Evolutionary conservation across 2,888 invertebrate genomes (phyloP), one percentile per base, ranked within the genome.

Genomic region (Odontocerum albicorne): DNA sequence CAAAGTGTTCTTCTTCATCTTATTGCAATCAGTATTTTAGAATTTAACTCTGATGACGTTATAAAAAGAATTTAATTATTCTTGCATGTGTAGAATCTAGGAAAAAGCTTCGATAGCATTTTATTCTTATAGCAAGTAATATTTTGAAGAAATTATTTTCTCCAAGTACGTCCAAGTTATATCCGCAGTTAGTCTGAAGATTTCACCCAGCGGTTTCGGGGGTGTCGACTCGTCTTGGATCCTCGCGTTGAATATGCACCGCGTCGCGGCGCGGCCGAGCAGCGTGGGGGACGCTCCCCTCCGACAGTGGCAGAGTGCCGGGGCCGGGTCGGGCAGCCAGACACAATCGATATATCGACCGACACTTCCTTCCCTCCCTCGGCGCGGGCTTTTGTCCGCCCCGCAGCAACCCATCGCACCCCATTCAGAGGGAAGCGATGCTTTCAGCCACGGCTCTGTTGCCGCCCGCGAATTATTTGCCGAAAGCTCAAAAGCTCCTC

Each of bases 341-440:
- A 60, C 60, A 55, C 54, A 58, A 59, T 59, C 63, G 62, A 63
- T 57, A 61, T 63, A 63, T 63, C 63, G 63, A 63, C 74, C 74
- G 71, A 66, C 69, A 73, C 69, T 72, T 66, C 67, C 72, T 74
- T 71, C 67, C 75, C 74, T 71, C 67, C 69, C 57, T 36, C 49
- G 22, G 32, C 42, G 22, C 58, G 49, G 55, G 47, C 49, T 38
- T 56, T 42, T 59, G 43, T 56, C 44, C 51, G 46, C 57, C 53
- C 53, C 53, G 49, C 56, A 38, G 40, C 39, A 49, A 27, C 38
- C 21, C 21, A n/a, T 38, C 8, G 20, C 36, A 7, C 33, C 20
- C 51, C 38, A 44, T 33, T 38, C 44, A 52, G 45, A 21, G 38
- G 35, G 20, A 36, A 44, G 51, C n/a, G n/a, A n/a, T n/a, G n/a